Conservation (phyloP, 1,140 invertebrate genomes). For the Drosophila serrata region DNA sequence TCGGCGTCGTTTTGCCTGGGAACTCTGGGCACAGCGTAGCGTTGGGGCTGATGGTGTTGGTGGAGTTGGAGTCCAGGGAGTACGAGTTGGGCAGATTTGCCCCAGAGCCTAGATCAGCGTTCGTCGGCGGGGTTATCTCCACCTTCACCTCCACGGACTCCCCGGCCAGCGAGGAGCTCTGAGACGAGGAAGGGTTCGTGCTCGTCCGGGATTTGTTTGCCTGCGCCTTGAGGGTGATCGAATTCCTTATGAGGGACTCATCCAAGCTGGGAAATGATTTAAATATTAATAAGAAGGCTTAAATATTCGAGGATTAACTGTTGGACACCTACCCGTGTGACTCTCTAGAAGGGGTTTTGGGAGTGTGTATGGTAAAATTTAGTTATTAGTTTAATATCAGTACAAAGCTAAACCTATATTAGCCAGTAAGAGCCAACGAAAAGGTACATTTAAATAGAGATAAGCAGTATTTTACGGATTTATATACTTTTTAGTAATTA, state of each 20-base stretch:
- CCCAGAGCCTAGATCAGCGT: conserved; percentile 64
- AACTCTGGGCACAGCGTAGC: conserved; percentile 78
- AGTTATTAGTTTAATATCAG: neutral
- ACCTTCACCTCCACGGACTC: conserved; percentile 84
- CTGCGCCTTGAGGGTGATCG: conserved; percentile 76
- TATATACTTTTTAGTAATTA: neutral
- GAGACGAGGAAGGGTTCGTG: conserved; percentile 84
- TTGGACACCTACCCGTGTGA: conserved; percentile 77
- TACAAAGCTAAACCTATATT: too few relatives aligned
- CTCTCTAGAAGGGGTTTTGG: conserved; percentile 46
- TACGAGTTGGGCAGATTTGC: conserved; percentile 78
- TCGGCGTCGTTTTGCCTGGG: conserved; percentile 70
- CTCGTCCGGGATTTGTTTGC: conserved; percentile 81
- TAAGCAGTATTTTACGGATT: neutral
- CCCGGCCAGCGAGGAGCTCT: conserved; percentile 81
- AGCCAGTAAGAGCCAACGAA: neutral
- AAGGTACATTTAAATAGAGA: neutral
- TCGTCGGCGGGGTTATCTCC: conserved; percentile 81
- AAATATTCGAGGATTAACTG: neutral
- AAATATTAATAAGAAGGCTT: neutral
- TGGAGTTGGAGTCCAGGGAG: conserved; percentile 82
- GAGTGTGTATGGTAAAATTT: neutral
- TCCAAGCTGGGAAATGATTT: conserved; percentile 86
- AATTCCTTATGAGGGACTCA: conserved; percentile 86
- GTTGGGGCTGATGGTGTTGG: conserved; percentile 81